Evolutionary conservation across 2,888 invertebrate species (phyloP), one percentile per base, ranked within the genome.

Genomic region (Lysandra coridon): DNA sequence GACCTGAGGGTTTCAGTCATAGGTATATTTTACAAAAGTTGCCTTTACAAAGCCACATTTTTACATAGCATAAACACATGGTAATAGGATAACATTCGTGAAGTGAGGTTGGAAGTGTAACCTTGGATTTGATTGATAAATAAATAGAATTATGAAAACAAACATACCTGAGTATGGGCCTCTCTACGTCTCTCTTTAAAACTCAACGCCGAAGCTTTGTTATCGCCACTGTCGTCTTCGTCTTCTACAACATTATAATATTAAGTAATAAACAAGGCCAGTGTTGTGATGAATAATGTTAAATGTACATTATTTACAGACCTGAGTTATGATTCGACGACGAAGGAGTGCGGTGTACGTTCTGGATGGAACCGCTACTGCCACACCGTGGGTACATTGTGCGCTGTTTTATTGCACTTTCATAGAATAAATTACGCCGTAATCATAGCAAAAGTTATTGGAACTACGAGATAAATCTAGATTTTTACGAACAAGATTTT

Each of bases 131-230:
- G 14, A 69, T 37, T 69, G 33, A 69, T 69, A 69, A 69, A 69
- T 69, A 69, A 33, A 12, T 33, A 69, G 5, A 69, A 37, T 64
- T 73, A 14, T 57, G 30, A 10, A 57, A 14, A 53, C 33, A 78
- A 78, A 78, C 37, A 76, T 85, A 95, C 95, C 91, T 95, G 96
- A 0, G 99, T 99, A 88, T 99, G 99, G 5, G 99, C 99, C 90
- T 99, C 99, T 82, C 99, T 95, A 79, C 99, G 95, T 62, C 99
- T 95, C 87, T 99, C 99, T 89, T 98, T 99, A 90, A 99, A 99
- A 87, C 97, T 98, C 80, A 98, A 92, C 2, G 97, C 92, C 81
- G 95, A 94, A 40, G 94, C 91, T 85, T 93, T 95, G 84, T 95
- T 95, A 85, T 96, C 96, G 74, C 95, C 95, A 84, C 95, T 95